These are phyloP conservation scores for Stercorarius parasiticus DNA, from an alignment of 2,113 vertebrate genomes.

Conservation along the genomic window DNA sequence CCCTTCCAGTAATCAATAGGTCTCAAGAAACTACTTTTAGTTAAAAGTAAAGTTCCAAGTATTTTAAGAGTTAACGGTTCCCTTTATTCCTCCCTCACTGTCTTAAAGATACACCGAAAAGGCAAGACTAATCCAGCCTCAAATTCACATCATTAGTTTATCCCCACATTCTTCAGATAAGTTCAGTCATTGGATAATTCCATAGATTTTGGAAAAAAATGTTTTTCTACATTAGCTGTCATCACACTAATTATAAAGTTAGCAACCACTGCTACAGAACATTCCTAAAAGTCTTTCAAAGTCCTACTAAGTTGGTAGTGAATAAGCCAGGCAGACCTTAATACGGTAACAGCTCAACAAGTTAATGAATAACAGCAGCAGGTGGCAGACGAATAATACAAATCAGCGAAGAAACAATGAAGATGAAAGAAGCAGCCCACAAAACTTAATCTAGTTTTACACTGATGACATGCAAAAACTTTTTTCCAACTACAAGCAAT, in stretches of 20 bases:
- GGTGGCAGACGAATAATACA: not conserved
- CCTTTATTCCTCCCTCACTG: not conserved
- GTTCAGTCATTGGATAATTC: accelerated
- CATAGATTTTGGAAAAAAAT: not conserved
- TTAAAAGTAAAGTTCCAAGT: not conserved
- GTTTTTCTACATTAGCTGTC: not conserved
- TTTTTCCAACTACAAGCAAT: not conserved
- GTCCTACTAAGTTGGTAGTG: not conserved
- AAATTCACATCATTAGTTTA: not conserved
- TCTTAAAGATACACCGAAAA: not conserved
- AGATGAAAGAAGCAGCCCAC: not conserved
- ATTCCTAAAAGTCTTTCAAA: not conserved
- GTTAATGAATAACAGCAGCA: constrained; percentile 1
- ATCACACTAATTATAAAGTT: not conserved
- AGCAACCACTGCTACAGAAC: not conserved
- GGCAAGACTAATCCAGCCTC: not conserved
- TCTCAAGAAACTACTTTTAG: not conserved
- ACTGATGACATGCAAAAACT: not conserved
- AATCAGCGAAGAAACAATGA: not conserved
- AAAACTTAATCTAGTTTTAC: not conserved
- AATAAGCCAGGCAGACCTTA: not conserved
- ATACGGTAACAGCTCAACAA: not conserved
- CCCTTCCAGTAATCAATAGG: not conserved
- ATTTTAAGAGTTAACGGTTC: not conserved
- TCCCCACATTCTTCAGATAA: not conserved